These are phyloP conservation scores for Microctenopoma stevenorrisi DNA, from an alignment of 2,797 vertebrate genomes.

Conservation along the genomic window DNA sequence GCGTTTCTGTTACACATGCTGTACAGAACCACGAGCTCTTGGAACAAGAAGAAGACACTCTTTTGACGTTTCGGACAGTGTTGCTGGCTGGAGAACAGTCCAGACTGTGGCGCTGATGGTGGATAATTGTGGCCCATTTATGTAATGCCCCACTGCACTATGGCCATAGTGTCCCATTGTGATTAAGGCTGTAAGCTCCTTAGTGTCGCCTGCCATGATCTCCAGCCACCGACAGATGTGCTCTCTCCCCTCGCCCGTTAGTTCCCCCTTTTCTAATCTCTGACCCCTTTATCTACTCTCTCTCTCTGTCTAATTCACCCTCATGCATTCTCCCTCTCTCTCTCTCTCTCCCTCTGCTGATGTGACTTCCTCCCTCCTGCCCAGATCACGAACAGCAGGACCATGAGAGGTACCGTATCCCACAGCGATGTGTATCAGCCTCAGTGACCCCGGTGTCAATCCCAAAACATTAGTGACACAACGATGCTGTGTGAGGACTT, in stretches of 20 bases:
- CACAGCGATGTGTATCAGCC: conserved; percentile 13
- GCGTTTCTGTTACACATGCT: neutral
- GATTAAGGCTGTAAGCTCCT: conserved; percentile 83
- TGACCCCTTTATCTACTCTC: conserved; percentile 67
- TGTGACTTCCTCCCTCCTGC: conserved; percentile 26
- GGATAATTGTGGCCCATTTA: conserved; percentile 71
- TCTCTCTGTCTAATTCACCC: conserved; percentile 12
- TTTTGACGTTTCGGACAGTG: neutral
- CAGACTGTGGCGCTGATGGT: conserved; percentile 48
- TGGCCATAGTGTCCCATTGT: conserved; percentile 77
- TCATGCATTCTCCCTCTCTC: conserved; percentile 12
- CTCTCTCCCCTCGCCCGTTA: conserved; percentile 53
- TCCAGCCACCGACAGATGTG: conserved; percentile 80
- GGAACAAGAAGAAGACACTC: neutral
- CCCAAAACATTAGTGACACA: conserved; percentile 27
- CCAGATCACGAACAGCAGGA: conserved; percentile 39
- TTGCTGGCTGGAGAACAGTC: conserved; percentile 25
- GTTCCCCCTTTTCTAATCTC: conserved; percentile 74
- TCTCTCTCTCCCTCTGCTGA: conserved; percentile 32
- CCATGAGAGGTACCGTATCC: conserved; percentile 15
- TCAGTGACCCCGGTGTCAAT: conserved; percentile 32
- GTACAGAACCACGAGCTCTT: neutral
- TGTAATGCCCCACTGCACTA: conserved; percentile 70
- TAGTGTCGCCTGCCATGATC: conserved; percentile 75
- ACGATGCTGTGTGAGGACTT: neutral